Evolutionary conservation across 2,113 vertebrate species (phyloP).

Genomic region (Leiothrix lutea): DNA sequence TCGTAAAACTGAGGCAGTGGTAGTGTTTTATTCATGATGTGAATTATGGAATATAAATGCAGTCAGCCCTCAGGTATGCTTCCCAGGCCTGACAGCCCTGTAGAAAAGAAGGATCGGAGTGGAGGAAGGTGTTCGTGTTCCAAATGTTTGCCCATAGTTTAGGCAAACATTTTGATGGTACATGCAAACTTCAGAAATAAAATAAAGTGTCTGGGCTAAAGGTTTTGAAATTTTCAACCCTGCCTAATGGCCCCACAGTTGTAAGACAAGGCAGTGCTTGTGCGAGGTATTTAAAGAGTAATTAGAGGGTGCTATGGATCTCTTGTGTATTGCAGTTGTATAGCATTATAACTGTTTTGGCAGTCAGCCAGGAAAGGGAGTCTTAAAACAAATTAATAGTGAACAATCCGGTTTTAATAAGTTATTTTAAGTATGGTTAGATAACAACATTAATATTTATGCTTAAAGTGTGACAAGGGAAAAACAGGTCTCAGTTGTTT

Average conservation of each 20-base stretch:
- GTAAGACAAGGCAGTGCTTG: background rate
- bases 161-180: background rate
- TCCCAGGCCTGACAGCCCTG: background rate
- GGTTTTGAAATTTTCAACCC: background rate
- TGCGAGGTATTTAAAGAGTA: background rate
- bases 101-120: background rate
- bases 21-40: background rate
- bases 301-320: background rate
- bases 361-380: background rate
- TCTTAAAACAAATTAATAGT: conserved; percentile 21
- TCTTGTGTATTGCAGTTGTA: background rate
- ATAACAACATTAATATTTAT: conserved; percentile 27
- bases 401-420: background rate
- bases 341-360: conserved; percentile 17
- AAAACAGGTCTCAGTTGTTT: background rate
- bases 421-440: background rate
- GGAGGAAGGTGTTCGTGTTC: background rate
- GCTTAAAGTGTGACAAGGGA: background rate
- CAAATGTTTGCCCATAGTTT: background rate
- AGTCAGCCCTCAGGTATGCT: background rate
- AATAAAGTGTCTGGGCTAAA: background rate
- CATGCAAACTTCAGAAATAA: background rate
- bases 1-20: background rate
- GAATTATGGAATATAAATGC: background rate
- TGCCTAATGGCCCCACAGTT: background rate